Conservation (phyloP, 2,797 vertebrate species). For the Onychomys torridus region DNA sequence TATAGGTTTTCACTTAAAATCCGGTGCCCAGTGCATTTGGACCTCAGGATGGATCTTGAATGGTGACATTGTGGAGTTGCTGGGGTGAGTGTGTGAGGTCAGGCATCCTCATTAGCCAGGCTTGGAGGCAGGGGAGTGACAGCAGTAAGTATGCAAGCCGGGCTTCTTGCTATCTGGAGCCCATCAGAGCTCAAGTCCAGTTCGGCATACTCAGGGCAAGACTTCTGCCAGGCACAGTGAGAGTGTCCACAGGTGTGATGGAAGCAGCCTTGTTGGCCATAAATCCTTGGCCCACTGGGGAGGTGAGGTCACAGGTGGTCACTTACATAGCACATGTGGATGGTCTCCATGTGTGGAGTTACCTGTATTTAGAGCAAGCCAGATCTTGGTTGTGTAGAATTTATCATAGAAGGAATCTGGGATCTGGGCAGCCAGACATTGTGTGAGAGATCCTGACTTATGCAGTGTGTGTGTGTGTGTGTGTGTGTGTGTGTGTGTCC, state of each 20-base stretch:
- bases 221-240: not conserved
- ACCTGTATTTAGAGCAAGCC: slow-evolving; percentile 9
- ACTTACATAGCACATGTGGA: not conserved
- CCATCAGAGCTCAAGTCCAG: not conserved
- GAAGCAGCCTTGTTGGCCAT: not conserved
- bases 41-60: slow-evolving; percentile 62
- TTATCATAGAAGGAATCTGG: not conserved
- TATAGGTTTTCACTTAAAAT: slow-evolving; percentile 76
- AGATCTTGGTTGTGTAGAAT: not conserved
- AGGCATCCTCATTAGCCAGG: slow-evolving; percentile 52
- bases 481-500: not conserved
- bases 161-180: not conserved
- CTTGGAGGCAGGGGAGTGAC: not conserved
- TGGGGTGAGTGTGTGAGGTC: slow-evolving; percentile 38
- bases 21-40: slow-evolving; percentile 17
- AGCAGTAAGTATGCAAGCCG: fast-evolving
- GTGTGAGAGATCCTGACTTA: not conserved
- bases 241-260: fast-evolving
- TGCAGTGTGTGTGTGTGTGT: not conserved
- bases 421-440: not conserved
- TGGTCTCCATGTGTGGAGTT: not conserved
- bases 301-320: not conserved
- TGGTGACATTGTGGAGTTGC: slow-evolving; percentile 66
- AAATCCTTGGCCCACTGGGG: not conserved
- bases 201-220: not conserved